Evolutionary conservation across 1,140 invertebrate genomes (phyloP), one percentile per base, ranked within the genome.

Genomic region (Zaprionus vittiger): DNA sequence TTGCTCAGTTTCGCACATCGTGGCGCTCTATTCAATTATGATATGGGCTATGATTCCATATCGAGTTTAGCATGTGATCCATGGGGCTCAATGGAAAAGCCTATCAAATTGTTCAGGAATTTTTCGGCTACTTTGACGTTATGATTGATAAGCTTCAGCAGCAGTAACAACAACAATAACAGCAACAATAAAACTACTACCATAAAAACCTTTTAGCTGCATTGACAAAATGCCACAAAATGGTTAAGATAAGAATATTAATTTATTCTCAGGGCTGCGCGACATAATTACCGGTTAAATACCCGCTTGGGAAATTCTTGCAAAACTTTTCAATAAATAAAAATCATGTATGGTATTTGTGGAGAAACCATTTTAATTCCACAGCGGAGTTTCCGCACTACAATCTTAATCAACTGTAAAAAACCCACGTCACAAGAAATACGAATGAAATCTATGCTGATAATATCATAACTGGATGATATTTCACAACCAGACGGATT

Each of bases 71-170:
- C 61, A 77, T 55, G 73, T 71, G 73, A 76, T 73, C 31, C 47
- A 24, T 52, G 3, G 17, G 7, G 22, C n/a, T n/a, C 15, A 41
- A 63, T 41, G 17, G 4, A 26, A 41, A 34, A 49, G 41, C 31
- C 52, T 70, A 87, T 80, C 77, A 47, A 57, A 22, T 24, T 54
- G 41, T 70, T 65, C 24, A 70, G 77, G 73, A 67, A 20, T 61
- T 44, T 65, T 52, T 64, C 41, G 72, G 56, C 34, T 54, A 63
- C 54, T 82, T 84, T 80, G 73, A 72, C 31, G 67, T 80, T 80
- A 55, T 83, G 59, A 78, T 81, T 89, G 83, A 87, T 87, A 89
- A 83, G 70, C 26, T 47, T 17, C 41, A 47, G n/a, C 7, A 20
- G 20, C 3, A 17, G 41, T 9, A 47, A 11, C 31, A 34, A 31